Base-by-base conservation (phyloP, 2,888 invertebrate species). In the Drosophila falleni region DNA sequence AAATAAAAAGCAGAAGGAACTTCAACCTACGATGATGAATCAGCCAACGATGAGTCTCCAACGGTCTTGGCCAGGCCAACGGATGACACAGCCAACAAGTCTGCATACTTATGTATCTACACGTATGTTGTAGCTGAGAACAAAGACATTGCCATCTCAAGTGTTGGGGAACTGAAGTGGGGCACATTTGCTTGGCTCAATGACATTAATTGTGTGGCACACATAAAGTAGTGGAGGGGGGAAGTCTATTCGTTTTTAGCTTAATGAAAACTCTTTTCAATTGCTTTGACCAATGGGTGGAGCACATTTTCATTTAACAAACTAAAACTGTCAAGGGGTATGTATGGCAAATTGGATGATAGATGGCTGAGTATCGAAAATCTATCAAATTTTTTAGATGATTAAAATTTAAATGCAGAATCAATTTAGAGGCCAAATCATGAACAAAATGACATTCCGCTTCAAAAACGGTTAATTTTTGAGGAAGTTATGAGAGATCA, bases 161-260 rank as follows among this genome's bases (percentile, higher is more conserved):
- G 31, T 26, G 46, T 4, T 66, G 6, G 5, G 8, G 35, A 13
- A 33, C 44, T 75, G 44, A 79, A 80, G 80, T 80, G 76, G 76
- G 71, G 46, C 75, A 71, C 61, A 69, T 59, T 62, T 54, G 60
- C 72, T 39, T 15, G 47, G 35, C 70, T 74, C 76, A 62, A 79
- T 70, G 79, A 76, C 80, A 79, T 65, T 79, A 56, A 76, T 65
- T 69, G 46, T 64, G 60, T 46, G 49, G 15, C 39, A 39, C 46
- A 56, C 62, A 67, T 47, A 42, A 8, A 8, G 29, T 29, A 10
- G 31, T 2, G 19, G 2, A 13, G 10, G 31, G 31, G 9, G 19
- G 2, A 13, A 13, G 6, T 46, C 33, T 9, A 15, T 46, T 58
- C 31, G 16, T 26, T 39, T 39, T 23, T 13, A 23, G 44, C 26